Conservation (phyloP, 2,113 vertebrate genomes). For the Baryphthengus martii region DNA sequence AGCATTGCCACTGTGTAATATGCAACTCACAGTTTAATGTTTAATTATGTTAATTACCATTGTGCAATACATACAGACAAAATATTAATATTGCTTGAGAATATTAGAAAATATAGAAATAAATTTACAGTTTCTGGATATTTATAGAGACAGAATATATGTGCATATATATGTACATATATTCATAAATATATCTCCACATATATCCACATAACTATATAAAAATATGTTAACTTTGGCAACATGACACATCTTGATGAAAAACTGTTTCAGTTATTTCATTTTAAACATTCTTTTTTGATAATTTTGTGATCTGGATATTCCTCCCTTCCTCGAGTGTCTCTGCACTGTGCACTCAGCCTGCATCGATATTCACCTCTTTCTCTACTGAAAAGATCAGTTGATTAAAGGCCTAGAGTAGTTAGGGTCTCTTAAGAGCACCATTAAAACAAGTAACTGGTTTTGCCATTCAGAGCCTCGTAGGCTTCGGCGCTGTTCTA, state of each 20-base stretch:
- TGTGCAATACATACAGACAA: neutral
- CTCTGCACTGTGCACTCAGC: neutral
- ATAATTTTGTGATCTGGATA: neutral
- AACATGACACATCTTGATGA: neutral
- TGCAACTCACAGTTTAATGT: neutral
- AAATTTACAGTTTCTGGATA: neutral
- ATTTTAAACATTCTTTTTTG: neutral
- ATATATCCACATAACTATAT: neutral
- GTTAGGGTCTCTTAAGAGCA: neutral
- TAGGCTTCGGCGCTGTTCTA: neutral
- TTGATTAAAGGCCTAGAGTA: neutral
- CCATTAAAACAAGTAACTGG: slow-evolving; percentile 10
- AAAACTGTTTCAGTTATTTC: neutral
- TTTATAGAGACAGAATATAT: neutral
- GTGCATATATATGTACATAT: neutral
- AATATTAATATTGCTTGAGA: neutral
- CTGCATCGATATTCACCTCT: neutral
- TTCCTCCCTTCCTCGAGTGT: neutral
- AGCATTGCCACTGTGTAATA: neutral
- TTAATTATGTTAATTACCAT: neutral
- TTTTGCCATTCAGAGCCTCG: neutral
- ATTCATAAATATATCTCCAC: neutral
- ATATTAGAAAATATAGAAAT: neutral
- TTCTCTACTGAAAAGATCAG: neutral
- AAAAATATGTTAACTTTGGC: neutral